Percentiles rank a stretch among this genome's conserved stretches.
These are phyloP conservation scores for Lagorchestes hirsutus DNA, from an alignment of 2,797 vertebrate genomes.

Conservation along the genomic window DNA sequence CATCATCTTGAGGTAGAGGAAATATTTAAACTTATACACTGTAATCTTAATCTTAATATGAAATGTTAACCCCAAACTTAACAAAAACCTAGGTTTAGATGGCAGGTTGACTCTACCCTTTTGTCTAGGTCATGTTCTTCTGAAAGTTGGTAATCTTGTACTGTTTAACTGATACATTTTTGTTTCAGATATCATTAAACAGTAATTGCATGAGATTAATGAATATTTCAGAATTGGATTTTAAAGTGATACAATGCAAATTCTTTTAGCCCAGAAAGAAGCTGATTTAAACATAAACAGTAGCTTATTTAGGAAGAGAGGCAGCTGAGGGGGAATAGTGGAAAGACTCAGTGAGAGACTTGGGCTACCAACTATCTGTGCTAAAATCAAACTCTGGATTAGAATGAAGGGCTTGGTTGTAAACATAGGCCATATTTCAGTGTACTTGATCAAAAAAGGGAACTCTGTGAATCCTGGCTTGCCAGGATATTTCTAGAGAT, in stretches of 20 bases:
- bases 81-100: conserved; percentile 18
- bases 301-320: conserved; percentile 1
- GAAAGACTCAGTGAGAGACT: not conserved
- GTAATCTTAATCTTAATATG: not conserved
- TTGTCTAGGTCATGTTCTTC: conserved; percentile 44
- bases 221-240: not conserved
- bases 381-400: conserved; percentile 24
- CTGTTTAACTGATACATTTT: conserved; percentile 11
- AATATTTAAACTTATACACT: not conserved
- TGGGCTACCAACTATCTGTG: not conserved
- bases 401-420: not conserved
- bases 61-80: not conserved
- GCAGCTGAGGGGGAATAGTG: conserved; percentile 42
- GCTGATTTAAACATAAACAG: conserved; percentile 39
- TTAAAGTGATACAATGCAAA: not conserved
- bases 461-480: not conserved
- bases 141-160: not conserved
- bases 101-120: conserved; percentile 14
- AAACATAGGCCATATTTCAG: conserved; percentile 16
- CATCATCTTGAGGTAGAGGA: conserved; percentile 1
- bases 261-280: conserved; percentile 30
- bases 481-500: not conserved
- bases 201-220: not conserved
- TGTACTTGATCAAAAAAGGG: not conserved
- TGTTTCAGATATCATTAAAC: conserved; percentile 3